A percentile compares a stretch with the other conserved stretches of the same genome.
Evolutionary conservation across 2,113 vertebrate genomes (phyloP).

Genomic region (Terrapene triunguis): DNA sequence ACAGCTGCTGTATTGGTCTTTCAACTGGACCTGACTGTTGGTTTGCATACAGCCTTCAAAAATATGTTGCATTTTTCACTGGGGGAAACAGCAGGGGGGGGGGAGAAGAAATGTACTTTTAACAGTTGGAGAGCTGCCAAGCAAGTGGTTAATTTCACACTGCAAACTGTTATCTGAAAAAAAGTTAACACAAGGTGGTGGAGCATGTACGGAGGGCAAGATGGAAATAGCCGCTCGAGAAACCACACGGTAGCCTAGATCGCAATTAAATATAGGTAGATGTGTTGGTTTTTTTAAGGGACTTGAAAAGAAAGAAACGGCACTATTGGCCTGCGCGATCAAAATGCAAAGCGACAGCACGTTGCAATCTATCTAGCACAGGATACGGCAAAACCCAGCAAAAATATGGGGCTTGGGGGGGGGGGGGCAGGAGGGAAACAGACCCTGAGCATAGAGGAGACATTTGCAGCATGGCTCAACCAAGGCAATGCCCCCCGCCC

Average conservation of each 20-base stretch:
- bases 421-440: not conserved
- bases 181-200: conserved; percentile 54
- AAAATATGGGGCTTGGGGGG: not conserved
- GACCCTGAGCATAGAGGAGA: not conserved
- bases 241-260: not conserved
- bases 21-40: not conserved
- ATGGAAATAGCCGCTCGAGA: not conserved
- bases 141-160: not conserved
- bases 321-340: not conserved
- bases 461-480: not conserved
- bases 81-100: not conserved
- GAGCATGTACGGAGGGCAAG: too few relatives aligned
- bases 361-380: not conserved
- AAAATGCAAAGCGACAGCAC: not conserved
- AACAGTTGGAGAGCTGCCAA: conserved; percentile 24
- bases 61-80: not conserved
- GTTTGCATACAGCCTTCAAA: conserved; percentile 11
- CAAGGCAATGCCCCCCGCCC: not conserved
- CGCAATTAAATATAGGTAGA: not conserved
- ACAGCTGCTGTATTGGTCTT: not conserved
- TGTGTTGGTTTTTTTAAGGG: not conserved
- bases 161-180: conserved; percentile 22
- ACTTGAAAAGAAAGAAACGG: not conserved
- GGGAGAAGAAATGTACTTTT: not conserved
- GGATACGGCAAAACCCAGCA: too few relatives aligned